Evolutionary conservation across 1,140 invertebrate species (phyloP).

Genomic region (Anoplophora glabripennis): DNA sequence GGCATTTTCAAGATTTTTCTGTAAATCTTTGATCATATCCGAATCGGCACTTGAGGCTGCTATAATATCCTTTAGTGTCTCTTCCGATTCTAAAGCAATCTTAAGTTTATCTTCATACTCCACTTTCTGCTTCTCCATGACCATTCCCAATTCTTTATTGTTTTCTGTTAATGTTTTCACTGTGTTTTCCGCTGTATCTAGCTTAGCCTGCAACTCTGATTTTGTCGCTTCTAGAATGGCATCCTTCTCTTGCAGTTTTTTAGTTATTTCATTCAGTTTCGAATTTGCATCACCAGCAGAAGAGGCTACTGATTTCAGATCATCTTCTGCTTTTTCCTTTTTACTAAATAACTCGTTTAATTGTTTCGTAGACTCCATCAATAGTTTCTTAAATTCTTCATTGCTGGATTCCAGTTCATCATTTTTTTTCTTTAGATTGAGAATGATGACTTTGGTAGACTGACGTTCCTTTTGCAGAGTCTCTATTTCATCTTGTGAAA

Average conservation of each 20-base stretch:
- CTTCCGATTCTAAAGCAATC: slow-evolving; percentile 6
- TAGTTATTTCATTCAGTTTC: slow-evolving; percentile 7
- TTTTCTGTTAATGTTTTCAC: neutral
- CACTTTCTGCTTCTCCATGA: neutral
- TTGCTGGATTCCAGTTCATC: neutral
- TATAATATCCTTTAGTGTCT: neutral
- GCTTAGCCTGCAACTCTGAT: slow-evolving; percentile 11
- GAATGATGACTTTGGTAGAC: neutral
- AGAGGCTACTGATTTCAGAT: neutral
- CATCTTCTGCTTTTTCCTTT: slow-evolving; percentile 13
- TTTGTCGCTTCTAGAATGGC: slow-evolving; percentile 10
- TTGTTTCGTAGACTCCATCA: slow-evolving; percentile 1
- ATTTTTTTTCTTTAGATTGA: neutral
- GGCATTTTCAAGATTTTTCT: slow-evolving; percentile 8
- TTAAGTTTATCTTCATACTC: slow-evolving; percentile 7
- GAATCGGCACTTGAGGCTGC: neutral
- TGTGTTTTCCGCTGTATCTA: slow-evolving; percentile 13
- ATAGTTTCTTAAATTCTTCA: neutral
- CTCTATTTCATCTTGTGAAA: neutral
- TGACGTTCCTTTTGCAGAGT: neutral
- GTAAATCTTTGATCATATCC: slow-evolving; percentile 4
- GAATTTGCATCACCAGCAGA: slow-evolving; percentile 10
- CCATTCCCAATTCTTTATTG: neutral
- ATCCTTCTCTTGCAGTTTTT: slow-evolving; percentile 15
- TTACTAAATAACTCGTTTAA: slow-evolving; percentile 3